These are phyloP conservation scores for Eustalomyia histrio DNA, from an alignment of 2,888 invertebrate genomes.

Conservation along the genomic window DNA sequence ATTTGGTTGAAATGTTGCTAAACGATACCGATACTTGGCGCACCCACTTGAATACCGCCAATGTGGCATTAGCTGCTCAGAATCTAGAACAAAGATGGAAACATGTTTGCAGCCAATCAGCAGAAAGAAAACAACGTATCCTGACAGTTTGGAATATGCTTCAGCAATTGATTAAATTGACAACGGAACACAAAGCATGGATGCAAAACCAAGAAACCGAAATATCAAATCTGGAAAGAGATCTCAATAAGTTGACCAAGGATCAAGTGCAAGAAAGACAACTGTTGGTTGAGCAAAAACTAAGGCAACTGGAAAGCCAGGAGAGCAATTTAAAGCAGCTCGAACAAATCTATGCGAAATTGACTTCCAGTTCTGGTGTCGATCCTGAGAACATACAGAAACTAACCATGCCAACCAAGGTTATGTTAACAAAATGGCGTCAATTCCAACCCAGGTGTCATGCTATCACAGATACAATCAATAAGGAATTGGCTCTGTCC, in stretches of 20 bases:
- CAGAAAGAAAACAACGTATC: constrained; percentile 86
- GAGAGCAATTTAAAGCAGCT: constrained; percentile 82
- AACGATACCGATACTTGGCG: constrained; percentile 87
- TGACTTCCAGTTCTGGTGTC: constrained; percentile 84
- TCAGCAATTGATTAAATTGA: constrained; percentile 82
- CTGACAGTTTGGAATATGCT: constrained; percentile 83
- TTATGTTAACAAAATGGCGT: constrained; percentile 84
- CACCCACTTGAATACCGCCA: constrained; percentile 85
- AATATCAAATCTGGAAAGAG: constrained; percentile 81
- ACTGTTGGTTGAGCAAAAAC: constrained; percentile 81
- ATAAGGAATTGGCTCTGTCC: constrained; percentile 82
- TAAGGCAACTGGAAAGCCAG: constrained; percentile 82
- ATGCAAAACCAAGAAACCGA: constrained; percentile 83
- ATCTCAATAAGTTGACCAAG: constrained; percentile 81
- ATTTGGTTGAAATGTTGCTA: constrained; percentile 88
- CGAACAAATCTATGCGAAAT: constrained; percentile 85
- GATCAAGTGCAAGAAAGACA: constrained; percentile 83
- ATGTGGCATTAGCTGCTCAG: constrained; percentile 84
- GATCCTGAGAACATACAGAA: constrained; percentile 85
- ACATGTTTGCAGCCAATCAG: constrained; percentile 86
- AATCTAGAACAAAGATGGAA: constrained; percentile 90
- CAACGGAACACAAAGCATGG: constrained; percentile 82
- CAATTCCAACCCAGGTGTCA: constrained; percentile 82
- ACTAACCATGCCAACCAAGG: constrained; percentile 82
- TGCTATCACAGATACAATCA: constrained; percentile 82